Evolutionary conservation across 2,888 invertebrate species (phyloP), one percentile per base, ranked within the genome.

Genomic region (Lottia gigantea): DNA sequence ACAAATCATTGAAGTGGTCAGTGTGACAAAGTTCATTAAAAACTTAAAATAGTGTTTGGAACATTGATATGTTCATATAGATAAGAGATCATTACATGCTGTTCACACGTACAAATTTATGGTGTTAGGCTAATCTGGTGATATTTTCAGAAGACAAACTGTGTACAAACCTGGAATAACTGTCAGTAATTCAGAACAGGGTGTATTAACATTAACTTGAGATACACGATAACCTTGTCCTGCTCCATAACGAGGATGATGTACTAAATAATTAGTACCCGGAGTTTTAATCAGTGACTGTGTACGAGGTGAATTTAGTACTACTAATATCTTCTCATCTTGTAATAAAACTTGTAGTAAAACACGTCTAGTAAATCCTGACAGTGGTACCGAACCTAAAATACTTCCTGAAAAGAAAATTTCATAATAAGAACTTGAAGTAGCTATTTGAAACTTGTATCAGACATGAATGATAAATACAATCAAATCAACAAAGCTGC

Each of bases 281-380:
- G 46, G 69, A 71, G 72, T 75, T 71, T 82, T 81, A 55, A 83
- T 74, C 63, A 77, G 80, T 64, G 76, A 76, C 68, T 81, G 77
- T 65, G 75, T 74, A 23, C 77, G 78, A 11, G 76, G 67, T 16
- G 78, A 76, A 55, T 77, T 89, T 71, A 96, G 92, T 79, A 93
- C 93, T 31, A 96, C 93, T 31, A 93, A 91, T 74, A 94, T 92
- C 81, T 94, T 94, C 89, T 96, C 95, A 83, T 94, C 94, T 83
- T 96, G 95, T 75, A 97, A 90, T 76, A 97, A 90, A 70, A 96
- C 91, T 83, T 96, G 95, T 68, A 96, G 90, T 77, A 96, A 93
- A 71, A 97, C 90, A 68, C 96, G 92, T 45, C 96, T 92, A 61
- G 95, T 94, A 90, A 96, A 96, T 11, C 96, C 95, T 0, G 95